Evolutionary conservation across 2,113 vertebrate species (phyloP), one percentile per base, ranked within the genome.

Genomic region (Platycercus adscitus): DNA sequence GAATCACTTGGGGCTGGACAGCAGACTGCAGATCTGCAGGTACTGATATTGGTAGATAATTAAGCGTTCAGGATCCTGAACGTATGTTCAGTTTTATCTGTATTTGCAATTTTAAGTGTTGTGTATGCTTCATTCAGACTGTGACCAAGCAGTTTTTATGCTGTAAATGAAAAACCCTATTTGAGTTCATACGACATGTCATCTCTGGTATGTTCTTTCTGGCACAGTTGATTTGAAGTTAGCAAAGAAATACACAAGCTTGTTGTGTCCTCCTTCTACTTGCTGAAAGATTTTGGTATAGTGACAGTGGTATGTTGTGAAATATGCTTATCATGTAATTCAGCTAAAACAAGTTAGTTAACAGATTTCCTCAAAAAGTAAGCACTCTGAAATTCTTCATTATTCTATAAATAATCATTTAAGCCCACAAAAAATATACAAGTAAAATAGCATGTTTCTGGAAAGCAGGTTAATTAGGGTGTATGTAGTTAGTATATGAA

Each of bases 1-100:
- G 98, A 98, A 93, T 98, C 87, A 88, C 96, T 98, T 23, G 90
- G 93, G 10, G 91, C 95, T 31, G 91, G 95, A 55, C 94, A 95
- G 3, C 90, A 96, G 80, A 91, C 73, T 82, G 73, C 95, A 73
- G 49, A 19, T 50, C 39, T 89, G 12, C 96, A 98, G 97, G 97
- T 98, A 95, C 53, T 2, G 4, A 12, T 79, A 23, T 17, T 43
- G 31, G 19, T 81, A 44, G 58, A 39, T 53, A 68, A 50, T 29
- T 50, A 6, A 2, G 2, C 3, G 2, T 43, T 70, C 21, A 46
- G 29, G n/a, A 81, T 3, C 37, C 29, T 79, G 46, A 81, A 15
- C 11, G 1, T 11, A 17, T 31, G 50, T 66, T 88, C 21, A 33
- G 13, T 88, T 87, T 75, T 73, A 52, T 56, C 25, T 65, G 11